A percentile compares a stretch with the other conserved stretches of the same genome.
These are phyloP conservation scores for Semnornis frantzii DNA, from an alignment of 2,113 vertebrate species.

Conservation along the genomic window DNA sequence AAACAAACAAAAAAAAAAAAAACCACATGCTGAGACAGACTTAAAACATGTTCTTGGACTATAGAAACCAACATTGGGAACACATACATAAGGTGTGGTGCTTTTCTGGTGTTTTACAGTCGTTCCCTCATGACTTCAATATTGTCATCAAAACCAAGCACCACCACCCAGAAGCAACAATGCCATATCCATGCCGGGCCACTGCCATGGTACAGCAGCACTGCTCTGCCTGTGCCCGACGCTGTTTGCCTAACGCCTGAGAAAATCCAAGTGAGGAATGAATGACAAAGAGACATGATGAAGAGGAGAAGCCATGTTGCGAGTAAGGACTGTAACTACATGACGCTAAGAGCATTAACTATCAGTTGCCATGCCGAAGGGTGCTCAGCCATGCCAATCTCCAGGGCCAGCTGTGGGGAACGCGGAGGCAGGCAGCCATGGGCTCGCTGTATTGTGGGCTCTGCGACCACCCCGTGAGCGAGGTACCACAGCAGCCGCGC, in stretches of 20 bases:
- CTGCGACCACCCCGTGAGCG: accelerated
- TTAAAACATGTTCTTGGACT: neutral
- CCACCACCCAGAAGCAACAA: accelerated
- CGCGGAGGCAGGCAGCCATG: accelerated
- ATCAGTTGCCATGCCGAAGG: accelerated
- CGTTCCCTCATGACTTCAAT: neutral
- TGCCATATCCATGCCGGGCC: accelerated
- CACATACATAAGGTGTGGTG: too few species aligned
- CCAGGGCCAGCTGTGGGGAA: too few species aligned
- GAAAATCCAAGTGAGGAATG: neutral
- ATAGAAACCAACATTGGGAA: accelerated
- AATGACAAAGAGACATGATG: accelerated
- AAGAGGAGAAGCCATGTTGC: too few species aligned
- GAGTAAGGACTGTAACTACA: accelerated
- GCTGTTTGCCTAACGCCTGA: accelerated
- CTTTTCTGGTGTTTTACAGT: neutral
- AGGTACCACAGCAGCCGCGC: too few species aligned
- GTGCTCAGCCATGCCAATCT: accelerated
- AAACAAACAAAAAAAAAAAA: too few species aligned
- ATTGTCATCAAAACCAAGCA: accelerated
- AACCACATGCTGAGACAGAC: neutral
- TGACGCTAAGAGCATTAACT: accelerated
- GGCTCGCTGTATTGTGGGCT: accelerated
- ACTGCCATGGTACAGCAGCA: accelerated
- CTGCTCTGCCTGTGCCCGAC: accelerated